phyloP scores from a whole-genome alignment of 1,140 invertebrate genomes.

The Drosophila takahashii region DNA sequence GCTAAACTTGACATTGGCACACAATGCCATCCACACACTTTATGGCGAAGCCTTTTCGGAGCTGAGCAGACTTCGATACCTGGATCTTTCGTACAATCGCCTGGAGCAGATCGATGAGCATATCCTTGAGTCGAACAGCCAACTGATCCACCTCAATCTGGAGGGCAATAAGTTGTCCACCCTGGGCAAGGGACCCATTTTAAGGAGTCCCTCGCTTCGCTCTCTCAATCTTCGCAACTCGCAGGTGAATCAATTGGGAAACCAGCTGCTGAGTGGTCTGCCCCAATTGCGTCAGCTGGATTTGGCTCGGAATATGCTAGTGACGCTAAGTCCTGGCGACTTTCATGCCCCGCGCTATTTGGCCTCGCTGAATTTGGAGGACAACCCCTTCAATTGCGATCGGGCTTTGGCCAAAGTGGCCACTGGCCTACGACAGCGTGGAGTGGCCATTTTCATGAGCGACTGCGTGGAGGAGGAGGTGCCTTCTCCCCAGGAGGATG shows the following conservation, averaged over 20 bases:
- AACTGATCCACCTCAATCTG: conserved; percentile 64
- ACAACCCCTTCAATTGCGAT: conserved; percentile 77
- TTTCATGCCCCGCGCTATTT: conserved; percentile 61
- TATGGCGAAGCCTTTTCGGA: conserved; percentile 68
- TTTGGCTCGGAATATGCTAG: conserved; percentile 71
- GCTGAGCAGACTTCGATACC: conserved; percentile 49
- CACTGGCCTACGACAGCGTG: conserved; percentile 49
- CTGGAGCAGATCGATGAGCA: conserved; percentile 75
- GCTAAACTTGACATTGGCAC: conserved; percentile 60
- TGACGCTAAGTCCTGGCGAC: conserved; percentile 57
- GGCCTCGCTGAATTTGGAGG: conserved; percentile 59
- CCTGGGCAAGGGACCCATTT: conserved; percentile 46
- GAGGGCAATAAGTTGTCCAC: conserved; percentile 75
- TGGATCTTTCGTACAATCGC: conserved; percentile 81
- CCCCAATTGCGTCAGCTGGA: conserved; percentile 70
- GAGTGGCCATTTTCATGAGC: conserved; percentile 57
- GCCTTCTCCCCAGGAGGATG: conserved; percentile 19
- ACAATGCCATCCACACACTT: conserved; percentile 75
- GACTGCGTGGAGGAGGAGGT: conserved; percentile 45
- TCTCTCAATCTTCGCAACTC: conserved; percentile 70
- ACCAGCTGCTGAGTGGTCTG: conserved; percentile 49
- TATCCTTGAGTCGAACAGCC: conserved; percentile 65
- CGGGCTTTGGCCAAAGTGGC: conserved; percentile 53
- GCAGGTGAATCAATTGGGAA: conserved; percentile 67
- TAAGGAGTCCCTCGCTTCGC: conserved; percentile 61